A percentile compares a stretch with the other conserved stretches of the same genome.
Evolutionary conservation across 2,888 invertebrate species (phyloP).

Genomic region (Tachystola acroxantha): DNA sequence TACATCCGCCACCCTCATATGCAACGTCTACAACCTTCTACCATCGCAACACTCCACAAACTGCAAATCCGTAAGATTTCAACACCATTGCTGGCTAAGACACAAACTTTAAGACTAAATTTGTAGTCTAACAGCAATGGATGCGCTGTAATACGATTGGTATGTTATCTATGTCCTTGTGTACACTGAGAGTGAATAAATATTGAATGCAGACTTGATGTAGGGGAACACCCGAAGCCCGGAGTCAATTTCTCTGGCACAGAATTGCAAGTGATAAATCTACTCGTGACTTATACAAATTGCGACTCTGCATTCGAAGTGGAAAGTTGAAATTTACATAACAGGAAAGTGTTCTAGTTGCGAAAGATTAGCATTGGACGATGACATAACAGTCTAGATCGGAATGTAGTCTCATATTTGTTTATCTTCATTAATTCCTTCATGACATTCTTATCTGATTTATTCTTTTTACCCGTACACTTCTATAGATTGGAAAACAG

Average conservation of each 20-base stretch:
- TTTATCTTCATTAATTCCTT: too few species aligned
- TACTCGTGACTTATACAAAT: slow-evolving; percentile 23
- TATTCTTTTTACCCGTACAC: too few species aligned
- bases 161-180: too few species aligned
- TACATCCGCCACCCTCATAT: slow-evolving; percentile 27
- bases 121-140: slow-evolving; percentile 12
- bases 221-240: slow-evolving; percentile 44
- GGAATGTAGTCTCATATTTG: neutral
- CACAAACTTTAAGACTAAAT: slow-evolving; percentile 8
- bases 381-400: neutral
- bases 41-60: neutral
- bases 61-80: slow-evolving; percentile 7
- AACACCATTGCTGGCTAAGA: slow-evolving; percentile 24
- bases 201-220: slow-evolving; percentile 30
- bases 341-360: slow-evolving; percentile 2
- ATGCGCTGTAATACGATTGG: too few species aligned
- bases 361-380: neutral
- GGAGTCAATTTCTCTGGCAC: slow-evolving; percentile 48
- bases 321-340: slow-evolving; percentile 22
- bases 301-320: slow-evolving; percentile 20
- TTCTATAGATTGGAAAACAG: too few species aligned
- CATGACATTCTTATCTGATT: too few species aligned
- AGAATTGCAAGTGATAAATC: slow-evolving; percentile 47
- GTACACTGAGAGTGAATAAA: slow-evolving; percentile 31
- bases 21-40: slow-evolving; percentile 15